phyloP scores from a whole-genome alignment of 2,797 vertebrate genomes.

The Enteromius argenteus region DNA sequence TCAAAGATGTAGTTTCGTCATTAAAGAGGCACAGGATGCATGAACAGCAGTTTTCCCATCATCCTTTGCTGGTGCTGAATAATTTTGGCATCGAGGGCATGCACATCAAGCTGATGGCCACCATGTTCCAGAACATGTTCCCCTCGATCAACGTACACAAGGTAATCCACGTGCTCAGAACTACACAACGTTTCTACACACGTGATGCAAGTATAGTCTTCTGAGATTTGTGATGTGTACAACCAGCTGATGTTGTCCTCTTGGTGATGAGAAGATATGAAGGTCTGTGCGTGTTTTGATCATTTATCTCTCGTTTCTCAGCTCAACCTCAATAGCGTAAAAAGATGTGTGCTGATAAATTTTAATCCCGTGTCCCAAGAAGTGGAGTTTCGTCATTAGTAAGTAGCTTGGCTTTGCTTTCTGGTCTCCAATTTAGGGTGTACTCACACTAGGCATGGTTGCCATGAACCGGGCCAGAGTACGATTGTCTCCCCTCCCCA shows the following conservation, averaged over 20 bases:
- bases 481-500: slow-evolving; percentile 27
- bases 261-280: background rate
- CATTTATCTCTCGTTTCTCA: slow-evolving; percentile 57
- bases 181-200: background rate
- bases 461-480: background rate
- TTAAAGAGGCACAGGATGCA: slow-evolving; percentile 93
- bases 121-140: slow-evolving; percentile 95
- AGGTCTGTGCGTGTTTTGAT: background rate
- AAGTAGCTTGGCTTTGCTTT: slow-evolving; percentile 70
- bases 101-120: slow-evolving; percentile 92
- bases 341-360: slow-evolving; percentile 88
- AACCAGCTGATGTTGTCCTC: slow-evolving; percentile 70
- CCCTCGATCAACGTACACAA: slow-evolving; percentile 93
- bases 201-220: slow-evolving; percentile 82
- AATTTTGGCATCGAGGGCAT: slow-evolving; percentile 90
- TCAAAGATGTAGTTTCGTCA: slow-evolving; percentile 89
- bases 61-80: slow-evolving; percentile 90
- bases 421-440: background rate
- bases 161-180: slow-evolving; percentile 67
- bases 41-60: slow-evolving; percentile 90
- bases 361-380: slow-evolving; percentile 81
- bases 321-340: slow-evolving; percentile 91
- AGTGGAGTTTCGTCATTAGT: slow-evolving; percentile 93
- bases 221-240: slow-evolving; percentile 74
- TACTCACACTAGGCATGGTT: no score